These are phyloP conservation scores for Melierax canorus DNA, from an alignment of 2,113 vertebrate species.

Conservation along the genomic window DNA sequence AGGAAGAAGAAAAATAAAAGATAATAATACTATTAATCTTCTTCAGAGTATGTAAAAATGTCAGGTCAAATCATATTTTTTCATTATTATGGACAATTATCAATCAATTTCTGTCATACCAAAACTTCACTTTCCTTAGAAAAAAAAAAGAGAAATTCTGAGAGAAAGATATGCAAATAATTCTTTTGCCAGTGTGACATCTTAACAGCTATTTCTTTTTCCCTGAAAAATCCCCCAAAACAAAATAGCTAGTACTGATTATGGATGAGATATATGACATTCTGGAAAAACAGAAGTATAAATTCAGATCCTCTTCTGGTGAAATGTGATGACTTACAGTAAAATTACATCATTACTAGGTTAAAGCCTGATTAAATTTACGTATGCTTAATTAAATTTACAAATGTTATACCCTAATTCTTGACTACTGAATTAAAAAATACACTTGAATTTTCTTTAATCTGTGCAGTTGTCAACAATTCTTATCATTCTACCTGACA, in stretches of 20 bases:
- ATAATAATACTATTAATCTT: neutral
- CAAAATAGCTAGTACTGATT: neutral
- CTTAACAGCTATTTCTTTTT: neutral
- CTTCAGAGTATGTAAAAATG: neutral
- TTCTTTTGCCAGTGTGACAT: neutral
- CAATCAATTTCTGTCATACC: neutral
- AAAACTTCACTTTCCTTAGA: neutral
- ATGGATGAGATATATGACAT: neutral
- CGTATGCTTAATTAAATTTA: neutral
- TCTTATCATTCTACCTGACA: neutral
- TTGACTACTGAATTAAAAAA: neutral
- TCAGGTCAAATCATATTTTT: neutral
- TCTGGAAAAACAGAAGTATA: neutral
- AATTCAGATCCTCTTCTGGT: neutral
- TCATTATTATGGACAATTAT: neutral
- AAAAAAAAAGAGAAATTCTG: neutral
- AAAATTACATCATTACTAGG: neutral
- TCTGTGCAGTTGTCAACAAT: neutral
- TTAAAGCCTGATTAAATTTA: neutral
- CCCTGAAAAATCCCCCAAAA: neutral
- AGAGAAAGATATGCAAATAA: neutral
- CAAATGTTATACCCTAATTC: neutral
- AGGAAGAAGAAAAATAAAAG: neutral
- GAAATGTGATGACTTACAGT: neutral
- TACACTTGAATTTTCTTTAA: neutral